Evolutionary conservation across 2,888 invertebrate genomes (phyloP), one percentile per base, ranked within the genome.

Genomic region (Dendrolimus houi): DNA sequence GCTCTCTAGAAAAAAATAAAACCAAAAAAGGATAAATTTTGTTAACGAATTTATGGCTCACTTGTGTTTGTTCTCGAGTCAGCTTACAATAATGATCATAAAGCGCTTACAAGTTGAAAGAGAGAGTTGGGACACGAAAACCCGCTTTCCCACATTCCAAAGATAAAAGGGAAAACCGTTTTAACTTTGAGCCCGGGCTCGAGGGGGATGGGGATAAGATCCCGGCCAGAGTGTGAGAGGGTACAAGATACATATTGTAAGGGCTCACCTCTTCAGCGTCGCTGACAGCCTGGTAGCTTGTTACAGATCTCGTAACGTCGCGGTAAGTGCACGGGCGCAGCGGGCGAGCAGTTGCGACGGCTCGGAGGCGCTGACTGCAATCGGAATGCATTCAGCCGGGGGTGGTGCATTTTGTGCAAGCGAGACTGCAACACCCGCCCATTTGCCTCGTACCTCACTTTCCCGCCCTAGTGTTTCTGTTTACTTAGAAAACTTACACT

Each of bases 391-490:
- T 70, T 78, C 73, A 73, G 69, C 64, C 73, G 79, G 85, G 88
- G 90, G 87, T 85, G 87, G 88, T 86, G 87, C 87, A 87, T 77
- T 74, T 69, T 80, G 86, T 86, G 88, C 87, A 88, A 90, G 89
- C 85, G 88, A 88, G 88, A 90, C 87, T 87, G 87, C 87, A 83
- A 65, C 72, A 67, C 78, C 83, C 87, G 86, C 91, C 90, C 88
- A 86, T 83, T 84, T 75, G 79, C 83, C 82, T 82, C 78, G 80
- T 86, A 83, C 84, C 85, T 89, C 87, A 86, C 88, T 85, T 89
- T 89, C 86, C 85, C 88, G 88, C 90, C 88, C 87, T 87, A 83
- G 74, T 81, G 77, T 75, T 81, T 76, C 69, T 71, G 66, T 69
- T 77, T 72, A 80, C 71, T 78, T 75, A 60, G 66, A 68, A 73